Percentiles rank a stretch among this genome's conserved stretches.
Conservation (phyloP, 2,113 vertebrate species). For the Tachuris rubrigastra region DNA sequence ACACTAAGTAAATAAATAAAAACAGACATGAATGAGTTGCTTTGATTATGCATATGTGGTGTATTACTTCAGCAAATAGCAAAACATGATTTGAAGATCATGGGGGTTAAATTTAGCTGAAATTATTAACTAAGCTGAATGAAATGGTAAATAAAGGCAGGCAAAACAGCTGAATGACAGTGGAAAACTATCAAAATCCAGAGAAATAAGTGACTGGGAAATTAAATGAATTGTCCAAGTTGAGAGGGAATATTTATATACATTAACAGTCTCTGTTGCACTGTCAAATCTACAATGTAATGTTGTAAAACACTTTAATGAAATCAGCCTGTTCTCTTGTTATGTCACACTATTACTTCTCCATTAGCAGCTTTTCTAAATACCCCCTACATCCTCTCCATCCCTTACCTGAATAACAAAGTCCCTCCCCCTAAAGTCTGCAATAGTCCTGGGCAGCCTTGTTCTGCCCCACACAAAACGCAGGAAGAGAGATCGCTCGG, state of each 20-base stretch:
- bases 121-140: not conserved
- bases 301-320: not conserved
- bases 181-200: not conserved
- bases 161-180: not conserved
- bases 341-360: not conserved
- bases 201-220: not conserved
- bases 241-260: not conserved
- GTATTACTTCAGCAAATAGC: not conserved
- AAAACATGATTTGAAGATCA: not conserved
- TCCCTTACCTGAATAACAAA: constrained; percentile 94
- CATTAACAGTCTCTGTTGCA: not conserved
- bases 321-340: not conserved
- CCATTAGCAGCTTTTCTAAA: not conserved
- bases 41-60: not conserved
- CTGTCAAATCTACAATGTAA: not conserved
- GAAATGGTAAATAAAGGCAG: not conserved
- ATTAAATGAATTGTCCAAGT: not conserved
- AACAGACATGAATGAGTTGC: not conserved
- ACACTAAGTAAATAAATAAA: not conserved
- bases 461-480: constrained; percentile 98
- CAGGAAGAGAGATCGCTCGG: constrained; percentile 93
- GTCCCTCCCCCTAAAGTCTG: constrained; percentile 94
- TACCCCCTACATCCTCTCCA: too few relatives aligned
- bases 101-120: not conserved
- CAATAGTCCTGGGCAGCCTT: constrained; percentile 95